Percentiles rank a stretch among this genome's conserved stretches.
Conservation (phyloP, 1,140 invertebrate genomes). For the Halesus radiatus region DNA sequence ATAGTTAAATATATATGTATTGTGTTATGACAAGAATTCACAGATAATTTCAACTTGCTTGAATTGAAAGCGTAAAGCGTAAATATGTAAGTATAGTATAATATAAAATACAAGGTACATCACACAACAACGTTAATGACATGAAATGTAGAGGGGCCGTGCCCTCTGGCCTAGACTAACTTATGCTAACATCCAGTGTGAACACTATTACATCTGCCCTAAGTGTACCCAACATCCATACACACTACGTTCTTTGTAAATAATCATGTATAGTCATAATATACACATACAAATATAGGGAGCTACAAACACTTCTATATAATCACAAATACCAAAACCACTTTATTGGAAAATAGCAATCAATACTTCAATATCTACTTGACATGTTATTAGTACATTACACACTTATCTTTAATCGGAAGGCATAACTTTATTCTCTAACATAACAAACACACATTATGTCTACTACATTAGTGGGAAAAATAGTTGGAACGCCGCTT, state of each 20-base stretch:
- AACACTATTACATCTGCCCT: constrained; percentile 47
- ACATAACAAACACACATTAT: constrained; percentile 50
- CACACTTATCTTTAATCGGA: constrained; percentile 55
- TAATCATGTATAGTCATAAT: constrained; percentile 54
- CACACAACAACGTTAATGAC: constrained; percentile 55
- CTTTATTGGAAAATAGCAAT: constrained; percentile 54
- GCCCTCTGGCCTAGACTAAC: constrained; percentile 12
- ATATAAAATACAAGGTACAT: constrained; percentile 58
- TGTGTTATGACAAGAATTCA: constrained; percentile 58
- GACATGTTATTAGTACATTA: constrained; percentile 21
- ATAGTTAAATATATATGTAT: constrained; percentile 49
- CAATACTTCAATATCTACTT: constrained; percentile 42
- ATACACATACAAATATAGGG: constrained; percentile 55
- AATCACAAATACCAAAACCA: constrained; percentile 58
- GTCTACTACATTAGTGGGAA: constrained; percentile 53
- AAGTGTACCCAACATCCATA: constrained; percentile 48
- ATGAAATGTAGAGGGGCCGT: constrained; percentile 34
- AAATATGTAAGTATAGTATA: constrained; percentile 58
- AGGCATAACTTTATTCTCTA: constrained; percentile 58
- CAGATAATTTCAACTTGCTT: constrained; percentile 56
- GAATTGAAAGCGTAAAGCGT: constrained; percentile 58
- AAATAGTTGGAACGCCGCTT: constrained; percentile 53
- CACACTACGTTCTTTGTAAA: constrained; percentile 55
- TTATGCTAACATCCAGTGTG: constrained; percentile 50
- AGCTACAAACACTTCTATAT: constrained; percentile 57